A percentile compares a stretch with the other conserved stretches of the same genome.
phyloP scores from a whole-genome alignment of 2,888 invertebrate genomes.

The Drosophila meridiana region DNA sequence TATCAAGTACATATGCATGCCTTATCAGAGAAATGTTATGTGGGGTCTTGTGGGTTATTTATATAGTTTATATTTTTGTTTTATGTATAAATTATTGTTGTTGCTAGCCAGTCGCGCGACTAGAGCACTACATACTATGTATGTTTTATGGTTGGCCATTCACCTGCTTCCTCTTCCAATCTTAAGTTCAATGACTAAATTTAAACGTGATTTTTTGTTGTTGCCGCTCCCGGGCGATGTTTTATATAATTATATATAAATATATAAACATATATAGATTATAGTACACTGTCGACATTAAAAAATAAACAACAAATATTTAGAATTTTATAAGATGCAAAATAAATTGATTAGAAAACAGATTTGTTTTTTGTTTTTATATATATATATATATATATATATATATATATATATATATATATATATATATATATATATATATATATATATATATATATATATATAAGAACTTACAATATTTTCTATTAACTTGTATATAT shows the following conservation, averaged over 20 bases:
- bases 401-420: no score
- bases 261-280: not conserved
- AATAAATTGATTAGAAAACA: not conserved
- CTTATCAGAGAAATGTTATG: conserved; percentile 26
- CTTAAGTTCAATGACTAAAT: conserved; percentile 75
- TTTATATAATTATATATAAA: not conserved
- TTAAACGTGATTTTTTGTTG: conserved; percentile 46
- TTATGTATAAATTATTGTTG: conserved; percentile 30
- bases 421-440: no score
- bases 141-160: conserved; percentile 11
- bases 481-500: no score
- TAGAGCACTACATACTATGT: not conserved
- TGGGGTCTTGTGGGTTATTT: conserved; percentile 22
- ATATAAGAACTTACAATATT: not conserved
- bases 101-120: conserved; percentile 35
- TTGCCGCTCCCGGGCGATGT: conserved; percentile 25
- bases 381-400: no score
- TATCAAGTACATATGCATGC: conserved; percentile 1
- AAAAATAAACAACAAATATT: not conserved
- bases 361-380: not conserved
- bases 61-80: conserved; percentile 7
- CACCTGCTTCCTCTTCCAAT: conserved; percentile 34
- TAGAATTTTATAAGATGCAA: not conserved
- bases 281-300: not conserved
- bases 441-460: not conserved